phyloP scores from a whole-genome alignment of 2,888 invertebrate genomes.

The Myopa tessellatipennis region DNA sequence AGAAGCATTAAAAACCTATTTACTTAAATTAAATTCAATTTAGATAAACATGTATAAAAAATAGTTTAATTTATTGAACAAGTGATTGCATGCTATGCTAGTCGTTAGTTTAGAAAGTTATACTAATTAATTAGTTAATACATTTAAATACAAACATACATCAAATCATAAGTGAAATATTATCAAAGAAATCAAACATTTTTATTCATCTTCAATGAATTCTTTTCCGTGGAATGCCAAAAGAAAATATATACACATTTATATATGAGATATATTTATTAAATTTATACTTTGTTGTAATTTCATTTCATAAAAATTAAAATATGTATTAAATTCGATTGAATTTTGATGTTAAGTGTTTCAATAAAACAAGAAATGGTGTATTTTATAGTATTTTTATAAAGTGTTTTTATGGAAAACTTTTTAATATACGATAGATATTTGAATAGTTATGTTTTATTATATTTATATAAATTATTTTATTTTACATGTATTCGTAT shows the following conservation, averaged over 20 bases:
- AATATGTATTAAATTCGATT: too few relatives aligned
- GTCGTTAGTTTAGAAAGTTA: slow-evolving; percentile 17
- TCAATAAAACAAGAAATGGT: too few relatives aligned
- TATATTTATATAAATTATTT: too few relatives aligned
- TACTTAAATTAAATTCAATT: neutral
- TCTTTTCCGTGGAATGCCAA: neutral
- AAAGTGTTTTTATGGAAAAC: too few relatives aligned
- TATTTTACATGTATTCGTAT: too few relatives aligned
- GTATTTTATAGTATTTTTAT: too few relatives aligned
- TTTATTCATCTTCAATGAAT: neutral
- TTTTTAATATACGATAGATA: too few relatives aligned
- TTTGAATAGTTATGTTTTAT: too few relatives aligned
- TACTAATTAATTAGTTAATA: neutral
- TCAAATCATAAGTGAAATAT: neutral
- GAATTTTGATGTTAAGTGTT: too few relatives aligned
- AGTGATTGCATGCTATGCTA: slow-evolving; percentile 32
- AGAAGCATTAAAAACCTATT: neutral
- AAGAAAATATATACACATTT: slow-evolving; percentile 5
- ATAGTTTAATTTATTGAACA: slow-evolving; percentile 4
- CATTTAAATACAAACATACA: neutral
- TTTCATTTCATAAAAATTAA: neutral
- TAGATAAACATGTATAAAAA: neutral
- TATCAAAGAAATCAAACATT: too few relatives aligned
- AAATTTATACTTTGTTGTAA: neutral
- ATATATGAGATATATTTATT: slow-evolving; percentile 6